Evolutionary conservation across 2,888 invertebrate species (phyloP).

Genomic region (Aproaerema taeniolella): DNA sequence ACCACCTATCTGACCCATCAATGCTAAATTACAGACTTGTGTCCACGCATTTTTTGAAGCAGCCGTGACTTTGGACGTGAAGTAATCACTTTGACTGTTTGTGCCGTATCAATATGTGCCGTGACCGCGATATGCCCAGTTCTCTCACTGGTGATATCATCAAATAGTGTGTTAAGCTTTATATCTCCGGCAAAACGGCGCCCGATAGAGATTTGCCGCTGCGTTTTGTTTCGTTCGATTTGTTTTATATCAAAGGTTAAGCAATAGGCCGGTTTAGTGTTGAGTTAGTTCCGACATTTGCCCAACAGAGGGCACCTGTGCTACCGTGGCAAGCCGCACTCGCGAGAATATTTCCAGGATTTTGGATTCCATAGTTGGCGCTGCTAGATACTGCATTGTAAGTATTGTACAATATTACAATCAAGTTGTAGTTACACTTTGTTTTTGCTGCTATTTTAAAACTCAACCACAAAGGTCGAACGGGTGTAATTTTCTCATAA

Average conservation of each 20-base stretch:
- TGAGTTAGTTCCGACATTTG: conserved; percentile 45
- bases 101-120: conserved; percentile 80
- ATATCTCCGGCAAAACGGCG: conserved; percentile 66
- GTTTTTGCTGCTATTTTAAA: too few relatives aligned
- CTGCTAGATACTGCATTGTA: conserved; percentile 74
- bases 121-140: conserved; percentile 83
- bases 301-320: conserved; percentile 44
- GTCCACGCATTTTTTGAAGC: conserved; percentile 94
- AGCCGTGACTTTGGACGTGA: conserved; percentile 85
- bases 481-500: too few relatives aligned
- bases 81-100: conserved; percentile 38
- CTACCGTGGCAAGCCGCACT: conserved; percentile 69
- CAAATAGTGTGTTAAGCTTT: conserved; percentile 50
- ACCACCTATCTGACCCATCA: conserved; percentile 54
- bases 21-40: conserved; percentile 96
- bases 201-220: conserved; percentile 52
- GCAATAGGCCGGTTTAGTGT: conserved; percentile 55
- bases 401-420: too few relatives aligned
- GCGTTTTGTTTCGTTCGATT: conserved; percentile 72
- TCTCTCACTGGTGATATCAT: conserved; percentile 54
- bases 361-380: conserved; percentile 72
- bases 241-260: conserved; percentile 74
- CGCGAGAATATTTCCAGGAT: conserved; percentile 71
- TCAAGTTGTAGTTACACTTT: neutral
- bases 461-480: too few relatives aligned